Evolutionary conservation across 2,797 vertebrate species (phyloP).

Genomic region (Numenius phaeopus): DNA sequence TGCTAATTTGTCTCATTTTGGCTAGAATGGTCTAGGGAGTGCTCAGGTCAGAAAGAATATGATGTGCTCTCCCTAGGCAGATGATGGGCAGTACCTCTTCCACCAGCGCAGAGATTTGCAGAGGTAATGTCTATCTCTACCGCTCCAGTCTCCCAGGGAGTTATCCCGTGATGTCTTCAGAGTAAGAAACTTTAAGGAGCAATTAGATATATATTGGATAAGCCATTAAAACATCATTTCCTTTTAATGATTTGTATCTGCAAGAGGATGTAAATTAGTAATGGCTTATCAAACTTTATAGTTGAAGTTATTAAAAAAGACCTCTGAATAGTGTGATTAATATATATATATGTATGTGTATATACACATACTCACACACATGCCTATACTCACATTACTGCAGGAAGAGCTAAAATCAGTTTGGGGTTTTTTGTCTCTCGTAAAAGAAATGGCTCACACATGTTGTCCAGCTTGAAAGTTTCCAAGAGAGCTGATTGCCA

Average conservation of each 20-base stretch:
- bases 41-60: background rate
- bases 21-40: background rate
- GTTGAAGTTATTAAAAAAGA: slow-evolving; percentile 58
- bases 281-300: slow-evolving; percentile 71
- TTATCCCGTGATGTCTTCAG: background rate
- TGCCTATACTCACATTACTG: background rate
- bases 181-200: slow-evolving; percentile 50
- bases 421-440: background rate
- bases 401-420: slow-evolving; percentile 44
- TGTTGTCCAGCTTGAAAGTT: background rate
- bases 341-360: background rate
- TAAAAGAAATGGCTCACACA: slow-evolving; percentile 19
- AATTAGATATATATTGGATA: slow-evolving; percentile 64
- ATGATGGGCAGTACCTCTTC: background rate
- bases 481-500: slow-evolving; percentile 22
- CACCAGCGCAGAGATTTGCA: background rate
- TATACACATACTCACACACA: background rate
- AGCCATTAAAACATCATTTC: slow-evolving; percentile 67
- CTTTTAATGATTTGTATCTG: slow-evolving; percentile 74
- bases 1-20: background rate
- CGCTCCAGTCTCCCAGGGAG: background rate
- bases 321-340: background rate
- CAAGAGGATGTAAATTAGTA: slow-evolving; percentile 69
- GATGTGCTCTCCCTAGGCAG: background rate
- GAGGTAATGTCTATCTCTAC: background rate